Evolutionary conservation across 1,140 invertebrate species (phyloP).

Genomic region (Apis florea): DNA sequence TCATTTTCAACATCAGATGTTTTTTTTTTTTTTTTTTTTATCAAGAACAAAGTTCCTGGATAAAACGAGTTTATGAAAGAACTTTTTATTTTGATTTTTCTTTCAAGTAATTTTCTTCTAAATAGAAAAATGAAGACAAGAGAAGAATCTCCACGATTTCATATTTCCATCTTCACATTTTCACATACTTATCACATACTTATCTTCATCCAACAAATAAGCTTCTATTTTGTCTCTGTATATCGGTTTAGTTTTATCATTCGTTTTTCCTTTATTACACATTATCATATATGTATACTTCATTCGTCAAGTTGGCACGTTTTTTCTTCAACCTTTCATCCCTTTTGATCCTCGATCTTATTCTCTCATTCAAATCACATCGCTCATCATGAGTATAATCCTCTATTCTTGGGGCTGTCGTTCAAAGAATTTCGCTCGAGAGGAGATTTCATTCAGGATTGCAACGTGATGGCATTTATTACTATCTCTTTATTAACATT

Average conservation of each 20-base stretch:
- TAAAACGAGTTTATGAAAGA: neutral
- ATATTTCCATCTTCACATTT: neutral
- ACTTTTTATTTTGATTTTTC: too few species aligned
- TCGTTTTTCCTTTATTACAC: conserved; percentile 4
- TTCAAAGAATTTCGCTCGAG: neutral
- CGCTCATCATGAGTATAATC: conserved; percentile 3
- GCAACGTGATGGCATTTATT: neutral
- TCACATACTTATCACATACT: neutral
- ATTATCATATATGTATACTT: neutral
- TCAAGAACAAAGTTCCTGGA: too few species aligned
- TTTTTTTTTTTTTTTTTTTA: neutral
- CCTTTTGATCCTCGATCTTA: neutral
- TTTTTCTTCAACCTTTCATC: neutral
- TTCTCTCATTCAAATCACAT: conserved; percentile 11
- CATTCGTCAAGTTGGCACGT: neutral
- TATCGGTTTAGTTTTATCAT: neutral
- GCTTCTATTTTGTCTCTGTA: neutral
- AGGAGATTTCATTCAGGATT: neutral
- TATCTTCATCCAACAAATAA: neutral
- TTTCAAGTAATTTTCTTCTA: too few species aligned
- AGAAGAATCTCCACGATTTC: too few species aligned
- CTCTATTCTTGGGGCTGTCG: neutral
- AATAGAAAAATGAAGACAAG: neutral
- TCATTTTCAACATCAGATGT: too few species aligned
- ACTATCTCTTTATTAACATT: neutral